Evolutionary conservation across 2,797 vertebrate species (phyloP), one percentile per base, ranked within the genome.

Genomic region (Rhinichthys osculus): DNA sequence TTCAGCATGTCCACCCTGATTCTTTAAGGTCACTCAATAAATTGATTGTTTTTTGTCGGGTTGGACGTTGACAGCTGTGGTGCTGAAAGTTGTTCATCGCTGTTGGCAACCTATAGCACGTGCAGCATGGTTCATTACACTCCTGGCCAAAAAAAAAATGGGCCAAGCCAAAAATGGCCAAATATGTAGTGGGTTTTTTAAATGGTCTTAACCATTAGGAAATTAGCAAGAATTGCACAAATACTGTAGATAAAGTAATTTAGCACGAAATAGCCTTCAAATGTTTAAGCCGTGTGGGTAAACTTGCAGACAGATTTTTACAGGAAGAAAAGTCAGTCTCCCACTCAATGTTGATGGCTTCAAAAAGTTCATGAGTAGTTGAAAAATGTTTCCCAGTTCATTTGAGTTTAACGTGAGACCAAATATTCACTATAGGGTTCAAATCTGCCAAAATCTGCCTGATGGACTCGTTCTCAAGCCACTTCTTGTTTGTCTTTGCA

Each of bases 1-100:
- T 23, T 19, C 23, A 35, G 23, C 6, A 54, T 54, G 66, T 50
- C 42, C 5, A 67, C 21, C 21, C 50, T 11, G 23, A 71, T 57
- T 70, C 42, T 80, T 82, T 70, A 27, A 57, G 47, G 35, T 82
- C 80, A 82, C 66, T 82, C 80, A 57, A 71, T 82, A 57, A 70
- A 82, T 82, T 8, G 67, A 71, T 27, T 54, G 47, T 71, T 82
- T 42, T 70, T 38, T 54, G 33, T 35, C 14, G 23, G 44, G 64
- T 38, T 81, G 30, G 44, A 35, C 13, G 69, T 38, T n/a, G 44
- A n/a, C 66, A 10, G 33, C 47, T 57, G 33, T 52, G 50, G 33
- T 44, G 47, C 64, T 81, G 19, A 23, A 47, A 30, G 44, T 81
- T 40, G 66, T 81, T 33, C 47, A 81, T 13, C 27, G 80, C 44